Base-by-base conservation (phyloP, 2,113 vertebrate genomes). In the Callipepla squamata region DNA sequence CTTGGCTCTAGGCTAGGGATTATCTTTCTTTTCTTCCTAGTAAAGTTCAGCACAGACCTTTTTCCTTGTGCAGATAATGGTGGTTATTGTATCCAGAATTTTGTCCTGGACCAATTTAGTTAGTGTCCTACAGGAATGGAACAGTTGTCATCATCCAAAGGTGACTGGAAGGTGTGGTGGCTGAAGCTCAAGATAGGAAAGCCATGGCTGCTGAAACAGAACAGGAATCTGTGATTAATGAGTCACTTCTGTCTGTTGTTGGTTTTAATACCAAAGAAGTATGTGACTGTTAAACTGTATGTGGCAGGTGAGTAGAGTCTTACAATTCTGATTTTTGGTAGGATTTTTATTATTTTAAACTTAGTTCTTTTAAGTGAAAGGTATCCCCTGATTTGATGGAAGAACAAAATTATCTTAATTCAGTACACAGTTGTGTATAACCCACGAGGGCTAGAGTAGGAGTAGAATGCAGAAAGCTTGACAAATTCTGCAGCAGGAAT, bases 131-230 rank as follows among this genome's bases (percentile, higher is more conserved):
- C 47, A 83, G 85, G 75, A 87, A 7, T 78, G 58, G 53, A 85
- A 47, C 72, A 85, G 87, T 91, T 95, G 83, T 94, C 80, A 61
- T 86, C 30, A 0, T 80, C 58, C 0, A 1, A 65, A 77, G 42
- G 82, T 80, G 87, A 94, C 22, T 1, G 18, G 45, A 50, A 89
- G 84, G 51, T 80, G 83, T 90, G 73, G 62, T 89, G 81, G 58
- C 78, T 89, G 89, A 58, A 87, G 70, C 81, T 96, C 81, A 94
- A 94, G 89, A 85, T 51, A 93, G 81, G 89, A 93, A 93, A 95
- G 53, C 48, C 32, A 30, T 51, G 70, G 66, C 87, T 89, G 73
- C 91, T 94, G 61, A 77, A 96, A 81, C 80, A 76, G 62, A 88
- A 20, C 57, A 85, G 70, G 83, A 84, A 42, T 80, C 84, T 53